Conservation (phyloP, 2,888 invertebrate genomes). For the Neuroscelio doddi region DNA sequence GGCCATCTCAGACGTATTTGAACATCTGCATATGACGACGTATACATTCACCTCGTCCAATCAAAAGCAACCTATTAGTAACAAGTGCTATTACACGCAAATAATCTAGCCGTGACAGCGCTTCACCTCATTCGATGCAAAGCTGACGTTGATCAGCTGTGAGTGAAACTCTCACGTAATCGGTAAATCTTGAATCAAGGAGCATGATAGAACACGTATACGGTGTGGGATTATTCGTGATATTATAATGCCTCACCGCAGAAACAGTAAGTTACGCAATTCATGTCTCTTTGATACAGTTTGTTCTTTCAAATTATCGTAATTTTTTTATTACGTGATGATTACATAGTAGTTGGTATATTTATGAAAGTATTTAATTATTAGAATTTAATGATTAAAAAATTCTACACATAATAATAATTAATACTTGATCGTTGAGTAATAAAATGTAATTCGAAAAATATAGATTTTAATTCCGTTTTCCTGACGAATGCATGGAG, state of each 20-base stretch:
- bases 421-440: too few relatives aligned
- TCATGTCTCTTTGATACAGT: too few relatives aligned
- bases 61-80: conserved; percentile 38
- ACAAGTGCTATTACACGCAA: conserved; percentile 43
- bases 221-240: conserved; percentile 16
- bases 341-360: too few relatives aligned
- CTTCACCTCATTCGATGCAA: conserved; percentile 24
- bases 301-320: too few relatives aligned
- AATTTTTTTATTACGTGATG: too few relatives aligned
- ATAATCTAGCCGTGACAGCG: conserved; percentile 38
- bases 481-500: too few relatives aligned
- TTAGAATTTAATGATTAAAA: too few relatives aligned
- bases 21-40: conserved; percentile 39
- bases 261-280: too few relatives aligned
- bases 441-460: too few relatives aligned
- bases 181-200: conserved; percentile 35
- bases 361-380: too few relatives aligned
- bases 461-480: too few relatives aligned
- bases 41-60: conserved; percentile 32
- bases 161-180: conserved; percentile 36
- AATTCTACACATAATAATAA: too few relatives aligned
- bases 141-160: conserved; percentile 42
- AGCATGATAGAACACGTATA: conserved; percentile 31
- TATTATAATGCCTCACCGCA: conserved; percentile 18
- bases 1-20: conserved; percentile 32